Conservation (phyloP, 2,797 vertebrate genomes). For the Erethizon dorsatum region DNA sequence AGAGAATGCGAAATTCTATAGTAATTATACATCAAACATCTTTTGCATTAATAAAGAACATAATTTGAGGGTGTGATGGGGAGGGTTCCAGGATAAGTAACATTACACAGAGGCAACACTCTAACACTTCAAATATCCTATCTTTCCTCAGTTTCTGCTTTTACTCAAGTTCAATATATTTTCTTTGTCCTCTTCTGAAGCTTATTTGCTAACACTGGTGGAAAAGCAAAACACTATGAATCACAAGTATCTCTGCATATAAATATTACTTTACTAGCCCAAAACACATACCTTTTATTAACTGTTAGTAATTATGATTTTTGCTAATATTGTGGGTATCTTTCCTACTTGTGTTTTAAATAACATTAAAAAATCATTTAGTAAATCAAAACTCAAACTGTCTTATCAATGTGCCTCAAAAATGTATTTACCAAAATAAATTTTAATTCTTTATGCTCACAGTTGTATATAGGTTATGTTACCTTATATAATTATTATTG, state of each 20-base stretch:
- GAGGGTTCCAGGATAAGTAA: not conserved
- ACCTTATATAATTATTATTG: not conserved
- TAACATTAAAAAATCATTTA: not conserved
- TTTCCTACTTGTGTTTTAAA: constrained; percentile 11
- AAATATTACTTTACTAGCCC: not conserved
- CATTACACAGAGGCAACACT: not conserved
- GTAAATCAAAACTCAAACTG: constrained; percentile 8
- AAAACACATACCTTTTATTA: not conserved
- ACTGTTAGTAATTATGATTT: not conserved
- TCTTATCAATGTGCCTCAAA: not conserved
- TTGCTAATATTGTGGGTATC: not conserved
- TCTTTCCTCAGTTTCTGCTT: not conserved
- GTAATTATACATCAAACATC: accelerated
- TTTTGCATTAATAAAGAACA: not conserved
- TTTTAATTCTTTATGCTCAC: not conserved
- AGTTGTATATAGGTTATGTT: not conserved
- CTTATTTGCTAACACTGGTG: not conserved
- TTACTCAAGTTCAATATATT: not conserved
- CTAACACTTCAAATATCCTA: not conserved
- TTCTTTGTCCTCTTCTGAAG: constrained; percentile 25
- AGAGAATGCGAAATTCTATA: accelerated
- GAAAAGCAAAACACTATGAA: constrained; percentile 27
- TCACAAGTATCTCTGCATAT: constrained; percentile 17
- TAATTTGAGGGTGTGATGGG: not conserved
- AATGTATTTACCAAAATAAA: not conserved